Evolutionary conservation across 1,140 invertebrate species (phyloP).

Genomic region (Scaptomyza pallida): DNA sequence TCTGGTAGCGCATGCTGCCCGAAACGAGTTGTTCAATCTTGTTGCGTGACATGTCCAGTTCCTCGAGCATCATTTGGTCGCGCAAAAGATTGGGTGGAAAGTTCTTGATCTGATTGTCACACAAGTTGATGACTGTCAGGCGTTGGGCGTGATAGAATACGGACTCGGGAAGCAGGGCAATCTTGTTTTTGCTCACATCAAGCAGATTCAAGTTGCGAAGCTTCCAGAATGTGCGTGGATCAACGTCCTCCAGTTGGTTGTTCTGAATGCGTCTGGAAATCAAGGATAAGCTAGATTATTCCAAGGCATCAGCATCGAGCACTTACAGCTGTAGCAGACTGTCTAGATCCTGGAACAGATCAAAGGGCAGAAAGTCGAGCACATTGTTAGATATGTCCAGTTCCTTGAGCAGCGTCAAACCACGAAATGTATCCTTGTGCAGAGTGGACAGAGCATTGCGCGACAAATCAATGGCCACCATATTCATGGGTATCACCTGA

Average conservation of each 20-base stretch:
- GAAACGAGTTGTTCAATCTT: slow-evolving; percentile 85
- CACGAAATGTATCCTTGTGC: slow-evolving; percentile 90
- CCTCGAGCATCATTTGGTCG: slow-evolving; percentile 85
- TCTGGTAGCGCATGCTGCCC: slow-evolving; percentile 86
- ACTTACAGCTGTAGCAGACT: slow-evolving; percentile 88
- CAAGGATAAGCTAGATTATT: slow-evolving; percentile 3
- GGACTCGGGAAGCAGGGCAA: slow-evolving; percentile 86
- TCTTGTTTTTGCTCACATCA: slow-evolving; percentile 90
- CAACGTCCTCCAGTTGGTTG: slow-evolving; percentile 89
- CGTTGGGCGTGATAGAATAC: slow-evolving; percentile 87
- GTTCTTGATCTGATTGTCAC: slow-evolving; percentile 88
- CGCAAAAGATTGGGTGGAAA: slow-evolving; percentile 85
- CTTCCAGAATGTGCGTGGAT: slow-evolving; percentile 87
- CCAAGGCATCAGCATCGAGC: background rate
- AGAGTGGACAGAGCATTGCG: slow-evolving; percentile 89
- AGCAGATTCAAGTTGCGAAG: slow-evolving; percentile 88
- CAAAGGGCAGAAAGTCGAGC: slow-evolving; percentile 90
- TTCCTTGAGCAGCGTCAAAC: slow-evolving; percentile 88
- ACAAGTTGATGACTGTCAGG: slow-evolving; percentile 88
- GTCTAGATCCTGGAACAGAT: slow-evolving; percentile 89
- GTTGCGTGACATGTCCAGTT: slow-evolving; percentile 87
- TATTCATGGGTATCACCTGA: slow-evolving; percentile 89
- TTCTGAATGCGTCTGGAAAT: slow-evolving; percentile 88
- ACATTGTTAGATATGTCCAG: slow-evolving; percentile 92
- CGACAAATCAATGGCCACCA: slow-evolving; percentile 89